These are phyloP conservation scores for Limnodromus scolopaceus DNA, from an alignment of 2,797 vertebrate genomes.

Conservation along the genomic window DNA sequence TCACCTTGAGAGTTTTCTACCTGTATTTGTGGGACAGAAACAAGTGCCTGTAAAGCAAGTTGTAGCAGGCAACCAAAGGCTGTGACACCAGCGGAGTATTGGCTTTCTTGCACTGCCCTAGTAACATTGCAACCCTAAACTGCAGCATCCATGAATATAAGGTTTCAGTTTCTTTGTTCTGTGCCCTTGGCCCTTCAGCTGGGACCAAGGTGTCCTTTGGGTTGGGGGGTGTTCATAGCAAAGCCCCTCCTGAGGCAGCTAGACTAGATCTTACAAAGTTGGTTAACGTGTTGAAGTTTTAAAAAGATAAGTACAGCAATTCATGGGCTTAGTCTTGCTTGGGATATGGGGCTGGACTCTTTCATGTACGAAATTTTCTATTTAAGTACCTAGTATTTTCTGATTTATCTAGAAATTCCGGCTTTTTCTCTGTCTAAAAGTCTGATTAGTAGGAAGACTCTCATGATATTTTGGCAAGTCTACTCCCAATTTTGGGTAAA, in stretches of 20 bases:
- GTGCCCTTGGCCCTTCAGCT: background rate
- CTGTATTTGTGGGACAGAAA: background rate
- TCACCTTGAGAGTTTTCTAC: background rate
- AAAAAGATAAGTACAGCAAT: background rate
- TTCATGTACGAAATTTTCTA: background rate
- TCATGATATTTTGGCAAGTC: constrained; percentile 6
- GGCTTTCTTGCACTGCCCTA: background rate
- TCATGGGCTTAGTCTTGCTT: background rate
- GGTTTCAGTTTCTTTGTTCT: background rate
- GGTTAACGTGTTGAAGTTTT: background rate
- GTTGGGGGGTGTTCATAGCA: background rate
- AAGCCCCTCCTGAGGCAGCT: background rate
- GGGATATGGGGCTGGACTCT: background rate
- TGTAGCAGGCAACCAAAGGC: background rate
- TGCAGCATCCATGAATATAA: background rate
- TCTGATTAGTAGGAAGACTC: constrained; percentile 25
- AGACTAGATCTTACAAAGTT: background rate
- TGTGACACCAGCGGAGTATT: background rate
- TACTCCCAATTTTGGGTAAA: background rate
- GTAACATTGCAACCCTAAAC: background rate
- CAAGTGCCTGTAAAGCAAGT: background rate
- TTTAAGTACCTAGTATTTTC: background rate
- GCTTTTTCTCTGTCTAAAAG: constrained; percentile 6
- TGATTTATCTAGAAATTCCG: constrained; percentile 7
- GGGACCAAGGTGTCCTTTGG: background rate